phyloP scores from a whole-genome alignment of 53 echinoderm and acorn worm species.

The Patiria pectinifera region DNA sequence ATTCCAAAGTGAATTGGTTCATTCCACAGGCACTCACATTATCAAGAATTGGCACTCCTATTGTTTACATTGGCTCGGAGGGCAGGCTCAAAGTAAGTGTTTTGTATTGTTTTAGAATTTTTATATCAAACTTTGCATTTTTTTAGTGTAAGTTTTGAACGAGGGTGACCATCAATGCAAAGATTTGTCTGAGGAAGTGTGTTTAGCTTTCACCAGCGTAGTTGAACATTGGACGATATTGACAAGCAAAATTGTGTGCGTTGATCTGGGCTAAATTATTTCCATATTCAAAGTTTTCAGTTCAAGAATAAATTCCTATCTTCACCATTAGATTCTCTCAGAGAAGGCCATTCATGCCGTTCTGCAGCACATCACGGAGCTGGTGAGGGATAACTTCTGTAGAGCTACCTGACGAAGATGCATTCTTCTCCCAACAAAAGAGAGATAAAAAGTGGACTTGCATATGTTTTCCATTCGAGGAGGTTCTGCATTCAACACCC shows the following conservation, averaged over 20 bases:
- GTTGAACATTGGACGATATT: too few relatives aligned
- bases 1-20: neutral
- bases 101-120: neutral
- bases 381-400: slow-evolving; percentile 58
- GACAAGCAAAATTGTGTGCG: too few relatives aligned
- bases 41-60: slow-evolving; percentile 82
- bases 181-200: too few relatives aligned
- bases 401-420: neutral
- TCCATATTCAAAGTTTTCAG: neutral
- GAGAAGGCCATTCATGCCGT: slow-evolving; percentile 56
- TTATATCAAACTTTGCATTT: neutral
- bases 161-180: too few relatives aligned
- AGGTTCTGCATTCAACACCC: too few relatives aligned
- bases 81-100: slow-evolving; percentile 85
- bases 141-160: too few relatives aligned
- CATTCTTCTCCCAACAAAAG: neutral
- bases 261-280: neutral
- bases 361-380: slow-evolving; percentile 70
- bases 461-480: too few relatives aligned
- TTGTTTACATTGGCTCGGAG: slow-evolving; percentile 84
- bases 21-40: slow-evolving; percentile 76
- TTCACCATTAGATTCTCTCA: slow-evolving; percentile 57
- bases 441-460: too few relatives aligned
- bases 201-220: too few relatives aligned
- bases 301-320: neutral